A percentile compares a stretch with the other conserved stretches of the same genome.
phyloP scores from a whole-genome alignment of 2,888 invertebrate species.

The Sialis fuliginosa region DNA sequence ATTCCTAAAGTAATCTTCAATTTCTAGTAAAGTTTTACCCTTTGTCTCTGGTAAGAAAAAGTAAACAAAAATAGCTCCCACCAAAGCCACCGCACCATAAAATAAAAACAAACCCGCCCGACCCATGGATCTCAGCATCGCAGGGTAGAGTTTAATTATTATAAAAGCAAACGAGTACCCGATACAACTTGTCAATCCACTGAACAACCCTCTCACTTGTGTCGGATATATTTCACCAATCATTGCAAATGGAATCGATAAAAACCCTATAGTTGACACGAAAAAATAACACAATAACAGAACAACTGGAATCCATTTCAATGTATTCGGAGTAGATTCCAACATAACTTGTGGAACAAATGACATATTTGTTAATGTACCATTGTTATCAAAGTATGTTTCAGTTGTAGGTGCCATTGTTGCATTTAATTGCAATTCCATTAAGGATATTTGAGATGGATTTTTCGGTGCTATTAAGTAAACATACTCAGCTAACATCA shows the following conservation, averaged over 20 bases:
- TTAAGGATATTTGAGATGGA: too few relatives aligned
- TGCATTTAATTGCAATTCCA: too few relatives aligned
- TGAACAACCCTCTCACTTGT: conserved; percentile 31
- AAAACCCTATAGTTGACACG: conserved; percentile 31
- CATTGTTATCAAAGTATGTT: too few relatives aligned
- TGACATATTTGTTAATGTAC: too few relatives aligned
- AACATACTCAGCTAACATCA: conserved; percentile 27
- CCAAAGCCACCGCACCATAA: conserved; percentile 25
- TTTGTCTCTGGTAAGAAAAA: conserved; percentile 32
- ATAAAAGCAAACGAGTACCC: conserved; percentile 34
- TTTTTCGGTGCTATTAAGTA: conserved; percentile 8
- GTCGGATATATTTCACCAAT: conserved; percentile 34
- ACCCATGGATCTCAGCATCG: conserved; percentile 23
- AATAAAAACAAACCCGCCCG: conserved; percentile 30
- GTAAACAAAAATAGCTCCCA: conserved; percentile 30
- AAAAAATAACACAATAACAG: conserved; percentile 30
- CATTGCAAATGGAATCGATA: conserved; percentile 38
- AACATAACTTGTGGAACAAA: too few relatives aligned
- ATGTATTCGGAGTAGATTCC: too few relatives aligned
- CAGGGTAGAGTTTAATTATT: conserved; percentile 30
- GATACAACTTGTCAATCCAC: conserved; percentile 27
- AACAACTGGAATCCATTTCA: conserved; percentile 23
- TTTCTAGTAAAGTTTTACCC: conserved; percentile 30
- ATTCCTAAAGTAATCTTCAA: conserved; percentile 17
- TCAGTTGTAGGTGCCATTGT: too few relatives aligned